Conservation (phyloP, 2,888 invertebrate genomes). For the Terebella lapidaria region DNA sequence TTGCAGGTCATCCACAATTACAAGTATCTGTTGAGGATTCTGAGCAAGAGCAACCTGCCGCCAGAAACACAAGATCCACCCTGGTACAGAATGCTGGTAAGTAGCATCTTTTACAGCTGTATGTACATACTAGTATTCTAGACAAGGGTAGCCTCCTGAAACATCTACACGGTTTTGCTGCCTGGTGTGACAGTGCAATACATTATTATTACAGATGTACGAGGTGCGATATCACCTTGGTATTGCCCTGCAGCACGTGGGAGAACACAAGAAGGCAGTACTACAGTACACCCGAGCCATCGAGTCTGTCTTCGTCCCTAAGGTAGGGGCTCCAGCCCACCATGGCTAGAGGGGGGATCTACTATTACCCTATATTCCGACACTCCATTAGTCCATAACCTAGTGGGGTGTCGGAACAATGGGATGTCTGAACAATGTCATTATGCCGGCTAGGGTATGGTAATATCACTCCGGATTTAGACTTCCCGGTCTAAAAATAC, state of each 20-base stretch:
- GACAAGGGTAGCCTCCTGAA: not conserved
- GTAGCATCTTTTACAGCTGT: conserved; percentile 6
- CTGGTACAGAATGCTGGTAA: conserved; percentile 35
- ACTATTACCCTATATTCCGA: no score
- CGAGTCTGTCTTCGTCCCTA: conserved; percentile 35
- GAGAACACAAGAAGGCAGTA: conserved; percentile 33
- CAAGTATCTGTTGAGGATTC: conserved; percentile 33
- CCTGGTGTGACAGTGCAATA: not conserved
- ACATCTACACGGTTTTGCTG: not conserved
- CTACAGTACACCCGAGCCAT: conserved; percentile 36
- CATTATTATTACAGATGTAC: conserved; percentile 31
- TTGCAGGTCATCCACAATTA: conserved; percentile 36
- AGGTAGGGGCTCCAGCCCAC: conserved; percentile 30
- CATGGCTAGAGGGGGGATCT: no score
- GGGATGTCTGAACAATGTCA: no score
- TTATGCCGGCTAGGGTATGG: no score
- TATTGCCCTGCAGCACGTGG: conserved; percentile 39
- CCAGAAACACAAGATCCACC: conserved; percentile 36
- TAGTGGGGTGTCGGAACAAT: no score
- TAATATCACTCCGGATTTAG: no score
- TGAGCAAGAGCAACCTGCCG: conserved; percentile 32
- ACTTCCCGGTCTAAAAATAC: no score
- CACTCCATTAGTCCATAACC: no score
- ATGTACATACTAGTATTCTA: no score
- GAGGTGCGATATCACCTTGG: conserved; percentile 42